Percentiles rank a stretch among this genome's conserved stretches.
Conservation (phyloP, 2,113 vertebrate species). For the Ammospiza caudacuta region DNA sequence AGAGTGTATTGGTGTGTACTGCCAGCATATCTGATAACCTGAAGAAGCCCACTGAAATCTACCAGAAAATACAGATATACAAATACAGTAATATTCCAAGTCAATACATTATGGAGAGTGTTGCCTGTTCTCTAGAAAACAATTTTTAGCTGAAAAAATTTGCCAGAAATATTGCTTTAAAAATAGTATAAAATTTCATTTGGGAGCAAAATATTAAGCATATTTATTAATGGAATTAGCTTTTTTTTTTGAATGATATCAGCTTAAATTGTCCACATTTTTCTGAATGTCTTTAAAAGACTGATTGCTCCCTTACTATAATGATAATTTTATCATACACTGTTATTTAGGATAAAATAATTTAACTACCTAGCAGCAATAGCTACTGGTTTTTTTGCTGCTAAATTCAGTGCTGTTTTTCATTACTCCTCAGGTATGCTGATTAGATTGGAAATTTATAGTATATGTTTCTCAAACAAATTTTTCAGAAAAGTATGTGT, state of each 20-base stretch:
- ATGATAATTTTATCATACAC: background rate
- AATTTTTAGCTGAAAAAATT: background rate
- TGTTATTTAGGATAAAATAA: background rate
- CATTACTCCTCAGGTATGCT: background rate
- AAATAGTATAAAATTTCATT: background rate
- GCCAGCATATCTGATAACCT: background rate
- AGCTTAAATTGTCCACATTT: background rate
- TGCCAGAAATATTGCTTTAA: background rate
- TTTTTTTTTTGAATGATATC: background rate
- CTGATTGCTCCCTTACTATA: background rate
- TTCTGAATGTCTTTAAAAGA: conserved; percentile 16
- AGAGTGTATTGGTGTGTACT: background rate
- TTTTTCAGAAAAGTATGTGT: background rate
- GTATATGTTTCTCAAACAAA: conserved; percentile 1
- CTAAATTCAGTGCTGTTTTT: conserved; percentile 1
- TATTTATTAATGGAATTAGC: background rate
- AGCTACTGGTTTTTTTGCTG: background rate
- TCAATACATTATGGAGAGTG: background rate
- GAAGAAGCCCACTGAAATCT: background rate
- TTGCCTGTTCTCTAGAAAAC: background rate
- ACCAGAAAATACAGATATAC: background rate
- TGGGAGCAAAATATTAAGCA: background rate
- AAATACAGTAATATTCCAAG: background rate
- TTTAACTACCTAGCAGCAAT: background rate
- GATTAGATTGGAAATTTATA: conserved; percentile 40